A percentile compares a stretch with the other conserved stretches of the same genome.
These are phyloP conservation scores for Oncorhynchus nerka DNA, from an alignment of 2,113 vertebrate genomes.

Conservation along the genomic window DNA sequence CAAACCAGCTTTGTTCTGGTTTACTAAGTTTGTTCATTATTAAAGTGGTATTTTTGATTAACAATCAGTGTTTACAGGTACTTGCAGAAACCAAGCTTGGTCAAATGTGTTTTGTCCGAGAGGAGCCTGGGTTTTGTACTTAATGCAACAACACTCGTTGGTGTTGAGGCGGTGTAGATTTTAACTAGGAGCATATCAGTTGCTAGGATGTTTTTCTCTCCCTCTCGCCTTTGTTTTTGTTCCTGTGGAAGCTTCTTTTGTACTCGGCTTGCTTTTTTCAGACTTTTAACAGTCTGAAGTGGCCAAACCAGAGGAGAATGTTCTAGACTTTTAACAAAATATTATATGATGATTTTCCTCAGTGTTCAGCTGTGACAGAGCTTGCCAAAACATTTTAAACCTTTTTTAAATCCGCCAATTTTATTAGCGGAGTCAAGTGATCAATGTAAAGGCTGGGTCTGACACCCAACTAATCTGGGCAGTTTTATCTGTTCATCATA, in stretches of 20 bases:
- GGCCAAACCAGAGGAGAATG: conserved; percentile 29
- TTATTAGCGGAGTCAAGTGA: conserved; percentile 11
- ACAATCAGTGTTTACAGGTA: conserved; percentile 88
- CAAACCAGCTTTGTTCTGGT: conserved; percentile 67
- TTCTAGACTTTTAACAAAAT: too few relatives aligned
- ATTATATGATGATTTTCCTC: neutral
- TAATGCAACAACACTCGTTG: conserved; percentile 77
- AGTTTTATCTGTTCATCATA: neutral
- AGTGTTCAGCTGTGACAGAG: conserved; percentile 7
- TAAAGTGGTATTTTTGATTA: conserved; percentile 67
- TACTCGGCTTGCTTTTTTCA: conserved; percentile 29
- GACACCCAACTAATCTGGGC: neutral
- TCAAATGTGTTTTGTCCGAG: conserved; percentile 77
- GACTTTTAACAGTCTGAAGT: conserved; percentile 39
- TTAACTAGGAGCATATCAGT: conserved; percentile 82
- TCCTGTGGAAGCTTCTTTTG: conserved; percentile 72
- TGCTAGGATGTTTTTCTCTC: conserved; percentile 58
- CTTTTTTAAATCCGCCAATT: conserved; percentile 8
- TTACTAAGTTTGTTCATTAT: conserved; percentile 47
- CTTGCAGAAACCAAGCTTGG: conserved; percentile 74
- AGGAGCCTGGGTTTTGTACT: conserved; percentile 72
- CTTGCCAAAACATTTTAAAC: neutral
- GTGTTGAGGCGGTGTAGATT: conserved; percentile 69
- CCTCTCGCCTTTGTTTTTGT: conserved; percentile 11
- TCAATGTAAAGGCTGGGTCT: conserved; percentile 5